Evolutionary conservation across 1,140 invertebrate species (phyloP).

Genomic region (Dryas iulia): DNA sequence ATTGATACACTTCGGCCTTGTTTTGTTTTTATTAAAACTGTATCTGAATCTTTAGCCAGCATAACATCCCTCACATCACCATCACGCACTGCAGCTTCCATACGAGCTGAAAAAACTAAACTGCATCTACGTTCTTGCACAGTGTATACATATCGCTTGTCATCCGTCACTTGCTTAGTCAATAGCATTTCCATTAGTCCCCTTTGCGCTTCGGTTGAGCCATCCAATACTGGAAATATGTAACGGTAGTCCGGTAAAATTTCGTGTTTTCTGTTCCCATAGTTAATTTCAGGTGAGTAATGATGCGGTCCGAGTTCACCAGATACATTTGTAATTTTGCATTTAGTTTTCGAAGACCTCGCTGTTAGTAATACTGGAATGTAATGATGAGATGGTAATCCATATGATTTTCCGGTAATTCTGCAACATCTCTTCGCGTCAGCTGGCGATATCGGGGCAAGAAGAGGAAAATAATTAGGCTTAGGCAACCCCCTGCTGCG

Average conservation of each 20-base stretch:
- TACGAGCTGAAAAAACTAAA: constrained; percentile 86
- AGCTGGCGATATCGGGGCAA: constrained; percentile 89
- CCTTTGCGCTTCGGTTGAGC: constrained; percentile 83
- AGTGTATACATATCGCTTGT: constrained; percentile 86
- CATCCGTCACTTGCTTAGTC: constrained; percentile 82
- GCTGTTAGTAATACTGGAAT: constrained; percentile 86
- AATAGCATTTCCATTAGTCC: constrained; percentile 82
- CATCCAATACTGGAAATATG: constrained; percentile 86
- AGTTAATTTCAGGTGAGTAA: constrained; percentile 81
- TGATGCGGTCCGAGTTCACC: constrained; percentile 81
- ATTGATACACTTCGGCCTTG: constrained; percentile 86
- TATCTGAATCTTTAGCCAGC: constrained; percentile 87
- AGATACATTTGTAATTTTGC: constrained; percentile 84
- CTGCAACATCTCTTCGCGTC: constrained; percentile 89
- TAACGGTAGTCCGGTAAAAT: constrained; percentile 87
- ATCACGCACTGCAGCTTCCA: constrained; percentile 88
- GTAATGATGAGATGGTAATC: constrained; percentile 88
- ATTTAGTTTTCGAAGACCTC: constrained; percentile 81
- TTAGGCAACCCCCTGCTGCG: constrained; percentile 89
- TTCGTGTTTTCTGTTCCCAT: constrained; percentile 84
- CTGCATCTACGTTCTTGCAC: constrained; percentile 87
- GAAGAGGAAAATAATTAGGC: constrained; percentile 90
- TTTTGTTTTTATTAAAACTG: constrained; percentile 86
- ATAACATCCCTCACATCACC: constrained; percentile 89
- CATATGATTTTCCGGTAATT: constrained; percentile 91